phyloP scores from a whole-genome alignment of 2,113 vertebrate genomes.

The Herpailurus yagouaroundi region DNA sequence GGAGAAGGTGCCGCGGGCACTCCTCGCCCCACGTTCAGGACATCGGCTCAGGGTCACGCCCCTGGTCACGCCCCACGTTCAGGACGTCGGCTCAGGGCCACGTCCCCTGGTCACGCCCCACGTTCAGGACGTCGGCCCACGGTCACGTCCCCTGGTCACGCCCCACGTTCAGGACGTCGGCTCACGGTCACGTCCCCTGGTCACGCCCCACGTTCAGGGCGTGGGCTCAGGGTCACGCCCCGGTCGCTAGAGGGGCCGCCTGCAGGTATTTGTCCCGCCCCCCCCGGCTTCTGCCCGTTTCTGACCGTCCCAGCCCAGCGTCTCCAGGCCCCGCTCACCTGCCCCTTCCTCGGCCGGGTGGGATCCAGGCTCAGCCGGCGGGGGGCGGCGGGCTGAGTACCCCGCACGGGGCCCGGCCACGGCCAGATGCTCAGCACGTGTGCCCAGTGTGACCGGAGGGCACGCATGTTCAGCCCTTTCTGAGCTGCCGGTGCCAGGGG shows the following conservation, averaged over 20 bases:
- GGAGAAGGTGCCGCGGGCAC: neutral
- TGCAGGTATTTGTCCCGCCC: neutral
- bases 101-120: neutral
- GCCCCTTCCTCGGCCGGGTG: too few species aligned
- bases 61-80: neutral
- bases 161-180: neutral
- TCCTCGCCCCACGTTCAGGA: neutral
- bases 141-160: neutral
- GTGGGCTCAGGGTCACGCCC: neutral
- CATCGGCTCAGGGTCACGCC: neutral
- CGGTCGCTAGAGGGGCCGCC: neutral
- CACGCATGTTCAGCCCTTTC: neutral
- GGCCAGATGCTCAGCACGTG: neutral
- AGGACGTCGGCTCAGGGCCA: neutral
- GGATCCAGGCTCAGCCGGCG: neutral
- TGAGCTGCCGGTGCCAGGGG: too few species aligned
- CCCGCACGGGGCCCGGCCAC: neutral
- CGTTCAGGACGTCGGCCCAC: neutral
- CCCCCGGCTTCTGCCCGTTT: neutral
- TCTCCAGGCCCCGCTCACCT: neutral
- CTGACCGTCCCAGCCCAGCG: neutral
- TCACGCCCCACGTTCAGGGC: neutral
- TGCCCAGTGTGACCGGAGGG: neutral
- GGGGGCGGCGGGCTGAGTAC: accelerated
- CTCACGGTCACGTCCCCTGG: neutral